These are phyloP conservation scores for Diabrotica virgifera DNA, from an alignment of 1,140 invertebrate species.

Conservation along the genomic window DNA sequence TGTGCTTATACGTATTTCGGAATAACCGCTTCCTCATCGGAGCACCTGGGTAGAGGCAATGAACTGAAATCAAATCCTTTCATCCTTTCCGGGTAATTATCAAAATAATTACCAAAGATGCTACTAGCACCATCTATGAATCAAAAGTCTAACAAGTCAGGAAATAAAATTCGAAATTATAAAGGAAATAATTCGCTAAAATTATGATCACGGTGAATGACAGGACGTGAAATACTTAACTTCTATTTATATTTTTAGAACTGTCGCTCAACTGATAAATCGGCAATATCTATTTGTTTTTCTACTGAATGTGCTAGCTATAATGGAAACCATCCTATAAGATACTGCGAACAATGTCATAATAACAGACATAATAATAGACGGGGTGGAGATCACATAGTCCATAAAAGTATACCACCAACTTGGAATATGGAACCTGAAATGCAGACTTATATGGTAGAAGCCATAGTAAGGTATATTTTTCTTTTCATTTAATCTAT, in stretches of 20 bases:
- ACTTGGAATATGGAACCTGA: conserved; percentile 87
- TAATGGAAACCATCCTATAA: conserved; percentile 92
- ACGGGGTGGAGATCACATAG: conserved; percentile 83
- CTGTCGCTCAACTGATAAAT: conserved; percentile 87
- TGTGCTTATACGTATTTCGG: too few species aligned
- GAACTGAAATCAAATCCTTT: too few species aligned
- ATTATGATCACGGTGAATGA: too few species aligned
- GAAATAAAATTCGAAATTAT: too few species aligned
- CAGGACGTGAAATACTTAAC: too few species aligned
- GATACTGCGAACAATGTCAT: conserved; percentile 90
- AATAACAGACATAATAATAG: conserved; percentile 83
- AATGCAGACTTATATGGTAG: conserved; percentile 90
- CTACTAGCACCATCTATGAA: too few species aligned
- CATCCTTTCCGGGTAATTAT: too few species aligned
- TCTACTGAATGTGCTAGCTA: conserved; percentile 94
- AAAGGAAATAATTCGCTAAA: too few species aligned
- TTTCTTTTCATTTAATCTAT: neutral
- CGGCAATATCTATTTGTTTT: conserved; percentile 95
- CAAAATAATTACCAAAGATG: too few species aligned
- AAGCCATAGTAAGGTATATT: conserved; percentile 88
- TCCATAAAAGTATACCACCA: conserved; percentile 79
- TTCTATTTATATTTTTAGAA: conserved; percentile 60
- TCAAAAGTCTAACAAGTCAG: too few species aligned
- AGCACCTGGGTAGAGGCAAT: too few species aligned
- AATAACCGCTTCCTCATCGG: too few species aligned